Evolutionary conservation across 2,888 invertebrate species (phyloP).

Genomic region (Cabera pusaria): DNA sequence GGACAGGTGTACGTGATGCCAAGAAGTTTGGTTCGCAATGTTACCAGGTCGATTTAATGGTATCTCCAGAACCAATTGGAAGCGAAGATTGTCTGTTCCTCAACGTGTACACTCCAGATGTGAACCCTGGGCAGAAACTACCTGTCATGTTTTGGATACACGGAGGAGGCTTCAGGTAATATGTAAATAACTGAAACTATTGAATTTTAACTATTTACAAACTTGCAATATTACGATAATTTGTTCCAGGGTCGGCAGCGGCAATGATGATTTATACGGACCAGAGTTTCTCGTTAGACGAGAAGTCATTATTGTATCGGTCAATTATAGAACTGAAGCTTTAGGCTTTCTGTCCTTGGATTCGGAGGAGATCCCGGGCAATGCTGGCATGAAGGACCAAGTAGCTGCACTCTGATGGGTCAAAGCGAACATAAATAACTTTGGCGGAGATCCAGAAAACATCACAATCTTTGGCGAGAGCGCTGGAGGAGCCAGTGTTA

Average conservation of each 20-base stretch:
- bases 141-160: conserved; percentile 71
- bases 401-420: conserved; percentile 68
- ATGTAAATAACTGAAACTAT: no score
- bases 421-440: conserved; percentile 56
- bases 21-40: conserved; percentile 54
- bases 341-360: conserved; percentile 66
- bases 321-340: conserved; percentile 66
- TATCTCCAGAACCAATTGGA: conserved; percentile 30
- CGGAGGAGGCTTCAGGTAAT: conserved; percentile 51
- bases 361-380: conserved; percentile 67
- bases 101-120: conserved; percentile 63
- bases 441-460: conserved; percentile 68
- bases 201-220: no score
- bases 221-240: no score
- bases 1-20: conserved; percentile 60
- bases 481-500: conserved; percentile 56
- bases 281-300: conserved; percentile 64
- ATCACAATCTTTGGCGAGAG: conserved; percentile 74
- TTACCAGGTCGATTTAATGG: conserved; percentile 44
- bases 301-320: conserved; percentile 60
- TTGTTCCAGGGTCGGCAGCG: conserved; percentile 44
- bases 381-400: conserved; percentile 76
- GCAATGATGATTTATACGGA: conserved; percentile 55
- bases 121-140: conserved; percentile 38
- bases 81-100: conserved; percentile 67